phyloP scores from a whole-genome alignment of 2,888 invertebrate genomes.

The Beris chalybata region DNA sequence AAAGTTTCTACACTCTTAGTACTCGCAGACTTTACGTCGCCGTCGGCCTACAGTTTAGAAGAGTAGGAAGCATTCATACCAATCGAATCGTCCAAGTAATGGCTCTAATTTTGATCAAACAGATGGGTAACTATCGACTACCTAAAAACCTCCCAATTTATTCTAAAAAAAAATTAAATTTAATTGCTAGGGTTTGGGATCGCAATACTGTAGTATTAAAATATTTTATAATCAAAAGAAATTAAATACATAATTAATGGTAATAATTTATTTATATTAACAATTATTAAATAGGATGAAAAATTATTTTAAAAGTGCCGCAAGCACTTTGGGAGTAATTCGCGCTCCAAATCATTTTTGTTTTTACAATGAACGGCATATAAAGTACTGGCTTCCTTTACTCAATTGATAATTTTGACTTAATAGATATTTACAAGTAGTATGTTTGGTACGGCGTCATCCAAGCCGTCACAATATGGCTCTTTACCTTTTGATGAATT shows the following conservation, averaged over 20 bases:
- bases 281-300: conserved; percentile 25
- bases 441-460: conserved; percentile 11
- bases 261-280: conserved; percentile 31
- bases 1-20: too few species aligned
- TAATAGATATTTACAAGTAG: conserved; percentile 27
- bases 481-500: conserved; percentile 13
- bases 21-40: too few species aligned
- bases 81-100: too few species aligned
- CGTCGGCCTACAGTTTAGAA: too few species aligned
- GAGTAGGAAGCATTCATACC: too few species aligned
- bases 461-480: conserved; percentile 19
- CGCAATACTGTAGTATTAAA: too few species aligned
- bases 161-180: too few species aligned
- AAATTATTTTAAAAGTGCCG: conserved; percentile 15
- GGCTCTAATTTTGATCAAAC: too few species aligned
- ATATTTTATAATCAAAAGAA: too few species aligned
- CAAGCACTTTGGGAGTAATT: not conserved
- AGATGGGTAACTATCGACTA: too few species aligned
- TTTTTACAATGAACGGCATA: conserved; percentile 14
- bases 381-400: conserved; percentile 17
- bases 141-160: too few species aligned
- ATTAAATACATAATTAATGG: not conserved
- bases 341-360: not conserved
- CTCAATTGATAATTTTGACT: not conserved
- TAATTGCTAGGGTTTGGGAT: too few species aligned